Evolutionary conservation across 2,888 invertebrate genomes (phyloP).

Genomic region (Steinernema carpocapsae): DNA sequence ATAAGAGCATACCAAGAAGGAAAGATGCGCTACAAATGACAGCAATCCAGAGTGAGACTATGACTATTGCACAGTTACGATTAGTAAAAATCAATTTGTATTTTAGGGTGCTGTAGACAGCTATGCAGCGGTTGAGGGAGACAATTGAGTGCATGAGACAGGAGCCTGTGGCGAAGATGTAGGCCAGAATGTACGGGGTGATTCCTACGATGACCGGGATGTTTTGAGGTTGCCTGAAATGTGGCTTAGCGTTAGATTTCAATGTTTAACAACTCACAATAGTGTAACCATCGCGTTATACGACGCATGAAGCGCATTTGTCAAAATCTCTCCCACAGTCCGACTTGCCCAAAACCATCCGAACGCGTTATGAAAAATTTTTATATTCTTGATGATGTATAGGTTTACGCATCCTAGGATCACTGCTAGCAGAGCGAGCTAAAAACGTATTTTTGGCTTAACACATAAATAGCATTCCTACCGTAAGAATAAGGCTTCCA

Average conservation of each 20-base stretch:
- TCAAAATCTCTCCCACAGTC: not conserved
- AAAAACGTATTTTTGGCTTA: not conserved
- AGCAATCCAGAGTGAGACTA: not conserved
- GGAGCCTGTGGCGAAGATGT: constrained; percentile 13
- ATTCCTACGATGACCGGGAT: not conserved
- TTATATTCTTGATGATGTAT: constrained; percentile 2
- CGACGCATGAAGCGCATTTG: not conserved
- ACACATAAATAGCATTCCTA: not conserved
- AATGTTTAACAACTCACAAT: not conserved
- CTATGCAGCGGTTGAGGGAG: constrained; percentile 19
- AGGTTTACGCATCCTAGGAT: not conserved
- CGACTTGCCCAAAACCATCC: constrained; percentile 30
- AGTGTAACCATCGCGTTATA: constrained; percentile 21
- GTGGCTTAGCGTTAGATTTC: too few relatives aligned
- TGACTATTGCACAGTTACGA: not conserved
- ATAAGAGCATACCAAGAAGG: constrained; percentile 6
- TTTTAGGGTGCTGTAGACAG: constrained; percentile 6
- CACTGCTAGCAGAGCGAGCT: not conserved
- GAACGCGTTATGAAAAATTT: constrained; percentile 23
- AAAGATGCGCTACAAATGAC: not conserved
- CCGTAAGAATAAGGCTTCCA: not conserved
- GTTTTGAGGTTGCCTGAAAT: not conserved
- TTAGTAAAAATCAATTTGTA: constrained; percentile 16
- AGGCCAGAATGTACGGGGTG: not conserved
- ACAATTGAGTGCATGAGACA: constrained; percentile 24